These are phyloP conservation scores for Sisor rabdophorus DNA, from an alignment of 2,113 vertebrate genomes.

Conservation along the genomic window DNA sequence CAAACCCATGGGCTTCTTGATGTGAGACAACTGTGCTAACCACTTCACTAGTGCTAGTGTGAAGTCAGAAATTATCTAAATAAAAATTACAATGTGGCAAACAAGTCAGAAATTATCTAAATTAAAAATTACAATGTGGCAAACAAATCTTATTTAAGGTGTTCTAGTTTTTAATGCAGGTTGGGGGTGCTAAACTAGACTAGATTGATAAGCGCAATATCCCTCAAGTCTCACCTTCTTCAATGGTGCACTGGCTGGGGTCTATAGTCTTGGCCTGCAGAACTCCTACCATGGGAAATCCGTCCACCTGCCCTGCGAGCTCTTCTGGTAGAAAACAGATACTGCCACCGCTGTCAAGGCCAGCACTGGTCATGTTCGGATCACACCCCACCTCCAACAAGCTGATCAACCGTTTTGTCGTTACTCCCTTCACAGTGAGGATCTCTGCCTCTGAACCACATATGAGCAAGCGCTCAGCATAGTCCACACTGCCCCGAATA, in stretches of 20 bases:
- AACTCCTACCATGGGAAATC: slow-evolving; percentile 80
- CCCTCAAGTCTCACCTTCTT: slow-evolving; percentile 74
- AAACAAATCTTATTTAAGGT: too few species aligned
- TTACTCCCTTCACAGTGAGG: slow-evolving; percentile 78
- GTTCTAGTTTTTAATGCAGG: too few species aligned
- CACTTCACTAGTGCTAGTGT: too few species aligned
- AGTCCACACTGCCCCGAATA: slow-evolving; percentile 72
- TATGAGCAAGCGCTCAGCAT: slow-evolving; percentile 77
- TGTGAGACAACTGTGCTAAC: too few species aligned
- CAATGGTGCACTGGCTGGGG: slow-evolving; percentile 75
- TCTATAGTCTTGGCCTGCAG: slow-evolving; percentile 74
- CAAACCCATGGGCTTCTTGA: too few species aligned
- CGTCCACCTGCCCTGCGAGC: slow-evolving; percentile 71
- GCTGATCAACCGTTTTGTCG: slow-evolving; percentile 70
- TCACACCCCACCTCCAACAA: slow-evolving; percentile 66
- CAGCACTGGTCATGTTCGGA: slow-evolving; percentile 46
- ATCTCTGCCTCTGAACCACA: slow-evolving; percentile 80
- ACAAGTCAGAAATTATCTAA: too few species aligned
- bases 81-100: too few species aligned
- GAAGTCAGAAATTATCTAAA: too few species aligned
- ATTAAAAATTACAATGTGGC: too few species aligned
- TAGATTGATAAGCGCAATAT: background rate
- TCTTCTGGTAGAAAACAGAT: slow-evolving; percentile 76
- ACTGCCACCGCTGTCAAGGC: slow-evolving; percentile 59
- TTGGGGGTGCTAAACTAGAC: background rate